phyloP scores from a whole-genome alignment of 1,140 invertebrate species.

The Cydia pomonella region DNA sequence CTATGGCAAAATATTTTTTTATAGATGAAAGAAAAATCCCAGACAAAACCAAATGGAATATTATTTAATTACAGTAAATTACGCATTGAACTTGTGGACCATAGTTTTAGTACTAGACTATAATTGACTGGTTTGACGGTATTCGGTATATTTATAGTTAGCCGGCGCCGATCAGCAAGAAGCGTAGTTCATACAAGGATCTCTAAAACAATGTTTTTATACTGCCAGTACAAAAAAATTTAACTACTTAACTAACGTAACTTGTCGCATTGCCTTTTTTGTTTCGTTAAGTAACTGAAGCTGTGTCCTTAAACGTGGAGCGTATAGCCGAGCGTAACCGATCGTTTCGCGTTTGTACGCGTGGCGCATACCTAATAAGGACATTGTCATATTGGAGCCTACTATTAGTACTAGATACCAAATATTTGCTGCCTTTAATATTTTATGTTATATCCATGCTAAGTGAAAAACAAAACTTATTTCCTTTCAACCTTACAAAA shows the following conservation, averaged over 20 bases:
- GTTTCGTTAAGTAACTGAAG: slow-evolving; percentile 6
- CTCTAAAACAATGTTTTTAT: no score
- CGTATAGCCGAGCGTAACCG: slow-evolving; percentile 22
- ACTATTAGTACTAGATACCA: slow-evolving; percentile 13
- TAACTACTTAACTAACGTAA: neutral
- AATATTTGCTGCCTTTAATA: neutral
- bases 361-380: slow-evolving; percentile 27
- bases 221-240: neutral
- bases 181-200: no score
- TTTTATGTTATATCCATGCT: neutral
- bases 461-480: neutral
- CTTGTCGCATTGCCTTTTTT: slow-evolving; percentile 1
- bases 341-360: slow-evolving; percentile 6
- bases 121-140: no score
- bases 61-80: no score
- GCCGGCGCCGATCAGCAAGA: no score
- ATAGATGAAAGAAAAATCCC: no score
- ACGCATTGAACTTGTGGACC: no score
- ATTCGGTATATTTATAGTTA: no score
- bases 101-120: no score
- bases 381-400: slow-evolving; percentile 13
- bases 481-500: neutral
- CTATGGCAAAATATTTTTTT: no score
- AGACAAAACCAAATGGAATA: no score
- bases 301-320: slow-evolving; percentile 24